A percentile compares a stretch with the other conserved stretches of the same genome.
Conservation (phyloP, 2,888 invertebrate species). For the Crepidodera aurea region DNA sequence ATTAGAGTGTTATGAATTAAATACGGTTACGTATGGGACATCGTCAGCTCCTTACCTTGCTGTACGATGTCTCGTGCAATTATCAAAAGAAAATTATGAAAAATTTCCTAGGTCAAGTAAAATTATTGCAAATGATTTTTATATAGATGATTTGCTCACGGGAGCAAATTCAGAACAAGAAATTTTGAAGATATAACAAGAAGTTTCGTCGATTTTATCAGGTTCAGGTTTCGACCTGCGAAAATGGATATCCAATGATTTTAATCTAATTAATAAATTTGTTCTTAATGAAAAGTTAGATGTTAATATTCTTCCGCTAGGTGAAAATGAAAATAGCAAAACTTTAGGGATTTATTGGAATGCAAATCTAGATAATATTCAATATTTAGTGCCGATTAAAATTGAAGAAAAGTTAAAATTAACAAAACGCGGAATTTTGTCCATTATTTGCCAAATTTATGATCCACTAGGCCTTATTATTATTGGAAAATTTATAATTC, state of each 20-base stretch:
- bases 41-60: constrained; percentile 43
- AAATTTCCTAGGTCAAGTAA: constrained; percentile 30
- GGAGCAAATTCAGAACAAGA: constrained; percentile 32
- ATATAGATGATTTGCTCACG: constrained; percentile 51
- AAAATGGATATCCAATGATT: constrained; percentile 28
- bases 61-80: constrained; percentile 41
- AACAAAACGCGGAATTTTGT: constrained; percentile 30
- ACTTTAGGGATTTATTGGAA: constrained; percentile 32
- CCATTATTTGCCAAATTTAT: constrained; percentile 31
- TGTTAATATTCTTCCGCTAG: constrained; percentile 16
- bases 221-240: constrained; percentile 25
- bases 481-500: constrained; percentile 29
- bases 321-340: constrained; percentile 26
- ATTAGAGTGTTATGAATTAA: constrained; percentile 29
- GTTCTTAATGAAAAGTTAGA: constrained; percentile 11
- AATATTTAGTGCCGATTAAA: constrained; percentile 18
- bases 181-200: constrained; percentile 20
- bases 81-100: constrained; percentile 41
- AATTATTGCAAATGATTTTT: constrained; percentile 44
- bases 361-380: constrained; percentile 22
- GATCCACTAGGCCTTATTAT: constrained; percentile 32
- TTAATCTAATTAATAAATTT: constrained; percentile 11
- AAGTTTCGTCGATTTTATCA: constrained; percentile 12
- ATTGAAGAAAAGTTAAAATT: background rate
- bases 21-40: constrained; percentile 33